A percentile compares a stretch with the other conserved stretches of the same genome.
phyloP scores from a whole-genome alignment of 2,113 vertebrate genomes.

The Dipodomys spectabilis region DNA sequence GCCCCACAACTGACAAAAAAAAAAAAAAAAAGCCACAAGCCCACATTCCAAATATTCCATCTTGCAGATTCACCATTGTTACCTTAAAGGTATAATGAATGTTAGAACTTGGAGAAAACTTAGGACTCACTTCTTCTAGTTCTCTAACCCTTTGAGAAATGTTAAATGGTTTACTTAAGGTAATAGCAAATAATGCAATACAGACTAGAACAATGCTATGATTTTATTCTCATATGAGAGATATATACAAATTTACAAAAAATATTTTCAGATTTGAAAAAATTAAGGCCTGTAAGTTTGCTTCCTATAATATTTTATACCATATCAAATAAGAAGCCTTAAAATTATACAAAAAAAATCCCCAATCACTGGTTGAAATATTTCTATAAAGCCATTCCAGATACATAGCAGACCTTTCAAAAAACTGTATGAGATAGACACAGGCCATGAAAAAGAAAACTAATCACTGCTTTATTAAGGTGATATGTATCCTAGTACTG shows the following conservation, averaged over 20 bases:
- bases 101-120: not conserved
- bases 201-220: not conserved
- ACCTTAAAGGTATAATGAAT: not conserved
- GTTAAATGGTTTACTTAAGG: not conserved
- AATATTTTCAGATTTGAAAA: slow-evolving; percentile 51
- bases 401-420: not conserved
- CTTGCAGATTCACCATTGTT: slow-evolving; percentile 34
- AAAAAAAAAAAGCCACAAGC: no score
- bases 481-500: not conserved
- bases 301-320: slow-evolving; percentile 1
- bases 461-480: not conserved
- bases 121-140: not conserved
- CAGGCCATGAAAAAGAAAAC: not conserved
- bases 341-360: not conserved
- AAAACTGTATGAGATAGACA: not conserved
- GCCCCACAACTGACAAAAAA: no score
- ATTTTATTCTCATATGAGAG: not conserved
- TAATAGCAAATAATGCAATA: slow-evolving; percentile 10
- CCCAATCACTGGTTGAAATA: not conserved
- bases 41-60: not conserved
- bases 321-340: slow-evolving; percentile 6
- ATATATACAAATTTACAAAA: not conserved
- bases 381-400: slow-evolving; percentile 12
- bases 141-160: not conserved
- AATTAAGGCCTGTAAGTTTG: not conserved